Base-by-base conservation (phyloP, 2,113 vertebrate genomes). In the Stigmatopora argus region DNA sequence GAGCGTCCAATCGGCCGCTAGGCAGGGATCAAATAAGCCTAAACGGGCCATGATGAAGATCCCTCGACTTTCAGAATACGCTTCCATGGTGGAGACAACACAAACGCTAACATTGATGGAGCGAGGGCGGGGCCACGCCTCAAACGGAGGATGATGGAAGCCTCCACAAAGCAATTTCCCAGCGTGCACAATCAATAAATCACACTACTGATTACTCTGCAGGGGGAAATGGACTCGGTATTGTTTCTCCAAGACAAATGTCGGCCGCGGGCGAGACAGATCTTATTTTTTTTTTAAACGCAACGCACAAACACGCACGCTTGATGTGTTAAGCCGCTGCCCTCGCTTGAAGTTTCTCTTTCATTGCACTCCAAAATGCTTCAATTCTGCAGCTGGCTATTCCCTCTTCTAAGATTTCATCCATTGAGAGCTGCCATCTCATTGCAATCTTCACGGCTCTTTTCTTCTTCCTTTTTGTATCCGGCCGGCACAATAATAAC, bases 161-260 rank as follows among this genome's bases (percentile, higher is more conserved):
- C 73, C 73, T 67, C 71, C 17, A 76, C 77, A 77, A 84, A 88
- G 86, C 84, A 89, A 87, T 90, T 86, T 86, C 87, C 85, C 80
- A 62, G 67, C 72, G 67, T 78, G 52, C 72, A 47, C 62, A 83
- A 90, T 89, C 87, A 67, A 90, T 88, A 74, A 83, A 83, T 86
- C 84, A 84, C 79, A 75, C 70, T 83, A 77, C 84, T 86, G 89
- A 88, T 85, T 87, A 85, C 88, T 87, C 86, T 78, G 75, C 72
- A 55, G 72, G 79, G 75, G 87, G 85, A 90, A 88, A 89, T 86
- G 76, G 88, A 89, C 79, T 87, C 87, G 85, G 86, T 89, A 83
- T 88, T 89, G 87, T 89, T 90, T 88, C 82, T 87, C 72, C 46
- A 77, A 87, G 88, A 90, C 84, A 84, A 88, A 90, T 88, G 81